Conservation (phyloP, 2,888 invertebrate species). For the Meiosimyza platycephala region DNA sequence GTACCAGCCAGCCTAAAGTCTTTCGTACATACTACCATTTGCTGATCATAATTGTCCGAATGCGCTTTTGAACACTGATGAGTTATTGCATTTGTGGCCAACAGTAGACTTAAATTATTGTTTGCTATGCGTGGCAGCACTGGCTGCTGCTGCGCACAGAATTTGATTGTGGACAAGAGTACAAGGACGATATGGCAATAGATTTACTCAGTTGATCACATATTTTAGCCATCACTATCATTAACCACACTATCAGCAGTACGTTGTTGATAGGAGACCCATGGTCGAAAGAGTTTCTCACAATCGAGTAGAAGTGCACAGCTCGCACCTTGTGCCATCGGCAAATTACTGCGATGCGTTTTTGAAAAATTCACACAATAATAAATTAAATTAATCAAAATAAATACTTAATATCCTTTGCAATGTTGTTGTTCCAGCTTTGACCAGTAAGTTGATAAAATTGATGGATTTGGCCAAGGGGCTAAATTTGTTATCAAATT, state of each 20-base stretch:
- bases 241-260: background rate
- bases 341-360: slow-evolving; percentile 5
- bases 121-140: slow-evolving; percentile 19
- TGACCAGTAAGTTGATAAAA: slow-evolving; percentile 6
- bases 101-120: slow-evolving; percentile 30
- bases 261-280: background rate
- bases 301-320: background rate
- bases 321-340: background rate
- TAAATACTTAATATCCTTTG: background rate
- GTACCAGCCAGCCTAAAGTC: too few relatives aligned
- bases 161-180: background rate
- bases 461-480: slow-evolving; percentile 10
- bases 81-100: slow-evolving; percentile 32
- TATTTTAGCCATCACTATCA: too few relatives aligned
- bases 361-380: slow-evolving; percentile 26
- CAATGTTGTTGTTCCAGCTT: background rate
- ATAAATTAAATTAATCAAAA: slow-evolving; percentile 34
- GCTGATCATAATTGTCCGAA: slow-evolving; percentile 29
- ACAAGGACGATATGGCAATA: background rate
- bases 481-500: slow-evolving; percentile 22
- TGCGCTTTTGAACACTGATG: slow-evolving; percentile 33
- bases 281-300: slow-evolving; percentile 1
- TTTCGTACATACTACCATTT: background rate
- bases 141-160: background rate
- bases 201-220: background rate